Percentiles rank a stretch among this genome's conserved stretches.
Evolutionary conservation across 2,113 vertebrate genomes (phyloP).

Genomic region (Pholis gunnellus): DNA sequence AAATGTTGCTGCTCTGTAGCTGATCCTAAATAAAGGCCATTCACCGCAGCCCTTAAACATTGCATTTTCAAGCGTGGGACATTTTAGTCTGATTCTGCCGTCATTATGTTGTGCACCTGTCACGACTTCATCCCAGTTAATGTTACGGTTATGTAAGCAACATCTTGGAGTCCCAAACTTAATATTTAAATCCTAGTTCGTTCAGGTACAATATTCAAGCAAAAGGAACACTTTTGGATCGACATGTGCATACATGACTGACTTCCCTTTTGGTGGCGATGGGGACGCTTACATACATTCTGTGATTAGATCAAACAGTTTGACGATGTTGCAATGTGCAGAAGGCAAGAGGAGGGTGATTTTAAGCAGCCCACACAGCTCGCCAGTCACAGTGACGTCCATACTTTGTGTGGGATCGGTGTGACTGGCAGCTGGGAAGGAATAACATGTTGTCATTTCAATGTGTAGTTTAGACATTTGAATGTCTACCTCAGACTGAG

Average conservation of each 20-base stretch:
- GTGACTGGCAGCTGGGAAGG: neutral
- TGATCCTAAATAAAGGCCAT: neutral
- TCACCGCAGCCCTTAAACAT: neutral
- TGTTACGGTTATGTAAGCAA: neutral
- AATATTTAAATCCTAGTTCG: neutral
- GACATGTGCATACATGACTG: neutral
- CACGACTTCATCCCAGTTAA: neutral
- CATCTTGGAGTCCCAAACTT: neutral
- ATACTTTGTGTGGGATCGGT: conserved; percentile 18
- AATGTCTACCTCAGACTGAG: neutral
- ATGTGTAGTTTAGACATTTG: conserved; percentile 10
- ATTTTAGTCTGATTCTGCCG: neutral
- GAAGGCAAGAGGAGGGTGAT: conserved; percentile 5
- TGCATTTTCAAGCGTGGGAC: neutral
- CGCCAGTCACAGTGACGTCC: conserved; percentile 26
- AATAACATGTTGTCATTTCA: conserved; percentile 13
- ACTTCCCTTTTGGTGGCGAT: neutral
- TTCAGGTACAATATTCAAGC: neutral
- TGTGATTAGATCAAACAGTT: conserved; percentile 4
- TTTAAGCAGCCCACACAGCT: conserved; percentile 5
- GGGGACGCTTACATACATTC: neutral
- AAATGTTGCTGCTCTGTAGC: neutral
- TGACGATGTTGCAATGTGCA: conserved; percentile 7
- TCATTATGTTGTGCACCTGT: neutral
- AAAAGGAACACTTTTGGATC: neutral